phyloP scores from a whole-genome alignment of 2,797 vertebrate genomes.

The Hapalemur alaotrensis region DNA sequence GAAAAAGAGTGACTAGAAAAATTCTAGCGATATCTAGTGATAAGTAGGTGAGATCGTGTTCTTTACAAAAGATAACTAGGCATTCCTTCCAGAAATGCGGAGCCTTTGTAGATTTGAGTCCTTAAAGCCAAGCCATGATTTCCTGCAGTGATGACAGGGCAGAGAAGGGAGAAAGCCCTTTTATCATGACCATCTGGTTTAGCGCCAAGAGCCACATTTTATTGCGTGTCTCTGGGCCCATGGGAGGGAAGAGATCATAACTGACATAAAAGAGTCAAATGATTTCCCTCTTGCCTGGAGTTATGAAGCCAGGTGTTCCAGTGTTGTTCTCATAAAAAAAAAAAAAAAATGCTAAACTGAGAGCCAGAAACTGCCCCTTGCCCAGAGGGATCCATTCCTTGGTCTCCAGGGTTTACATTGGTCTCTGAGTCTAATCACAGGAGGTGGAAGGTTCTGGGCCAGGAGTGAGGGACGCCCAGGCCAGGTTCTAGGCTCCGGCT shows the following conservation, averaged over 20 bases:
- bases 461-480: neutral
- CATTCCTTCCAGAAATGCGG: neutral
- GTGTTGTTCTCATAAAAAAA: too few relatives aligned
- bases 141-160: neutral
- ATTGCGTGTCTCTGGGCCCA: neutral
- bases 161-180: neutral
- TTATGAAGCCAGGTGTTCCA: neutral
- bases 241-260: neutral
- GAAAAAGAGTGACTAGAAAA: neutral
- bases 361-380: neutral
- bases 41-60: neutral
- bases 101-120: neutral
- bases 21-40: neutral
- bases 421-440: neutral
- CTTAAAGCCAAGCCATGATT: neutral
- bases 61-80: neutral
- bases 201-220: neutral
- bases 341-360: neutral
- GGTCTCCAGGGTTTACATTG: neutral
- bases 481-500: neutral
- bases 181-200: neutral
- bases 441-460: neutral
- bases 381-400: neutral
- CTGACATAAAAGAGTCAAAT: neutral
- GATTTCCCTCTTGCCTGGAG: neutral